Evolutionary conservation across 2,888 invertebrate genomes (phyloP).

Genomic region (Cosmia pyralina): DNA sequence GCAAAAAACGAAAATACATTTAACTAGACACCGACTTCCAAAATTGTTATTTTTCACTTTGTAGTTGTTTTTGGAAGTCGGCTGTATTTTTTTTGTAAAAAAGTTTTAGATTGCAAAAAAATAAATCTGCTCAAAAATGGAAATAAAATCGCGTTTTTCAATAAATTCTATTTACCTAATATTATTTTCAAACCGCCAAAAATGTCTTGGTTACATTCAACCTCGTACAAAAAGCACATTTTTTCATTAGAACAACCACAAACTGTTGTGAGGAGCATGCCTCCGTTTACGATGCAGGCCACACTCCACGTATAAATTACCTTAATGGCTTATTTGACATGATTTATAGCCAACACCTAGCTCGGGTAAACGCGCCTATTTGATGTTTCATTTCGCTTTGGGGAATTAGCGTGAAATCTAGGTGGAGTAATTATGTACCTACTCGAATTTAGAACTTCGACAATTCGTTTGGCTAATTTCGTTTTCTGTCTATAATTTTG

Average conservation of each 20-base stretch:
- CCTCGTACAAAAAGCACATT: conserved; percentile 47
- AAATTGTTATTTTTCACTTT: no score
- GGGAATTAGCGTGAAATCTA: conserved; percentile 52
- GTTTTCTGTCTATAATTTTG: conserved; percentile 5
- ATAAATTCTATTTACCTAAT: not conserved
- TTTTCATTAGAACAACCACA: conserved; percentile 62
- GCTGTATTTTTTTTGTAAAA: no score
- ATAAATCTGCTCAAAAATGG: not conserved
- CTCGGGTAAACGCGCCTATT: conserved; percentile 56
- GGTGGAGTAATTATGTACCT: conserved; percentile 18
- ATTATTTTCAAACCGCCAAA: not conserved
- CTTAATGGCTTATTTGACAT: conserved; percentile 78
- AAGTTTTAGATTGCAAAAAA: not conserved
- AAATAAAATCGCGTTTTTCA: not conserved
- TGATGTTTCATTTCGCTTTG: conserved; percentile 56
- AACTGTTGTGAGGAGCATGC: conserved; percentile 55
- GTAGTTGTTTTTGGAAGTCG: no score
- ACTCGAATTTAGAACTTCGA: conserved; percentile 7
- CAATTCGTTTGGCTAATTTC: conserved; percentile 1
- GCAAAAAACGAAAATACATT: no score
- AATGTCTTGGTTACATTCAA: conserved; percentile 14
- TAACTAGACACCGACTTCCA: no score
- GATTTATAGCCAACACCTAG: conserved; percentile 75
- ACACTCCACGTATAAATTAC: conserved; percentile 74
- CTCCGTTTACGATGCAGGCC: conserved; percentile 72